Conservation (phyloP, 30 jellyfish, hydroid and myxozoan species). For the Aurelia sp. region DNA sequence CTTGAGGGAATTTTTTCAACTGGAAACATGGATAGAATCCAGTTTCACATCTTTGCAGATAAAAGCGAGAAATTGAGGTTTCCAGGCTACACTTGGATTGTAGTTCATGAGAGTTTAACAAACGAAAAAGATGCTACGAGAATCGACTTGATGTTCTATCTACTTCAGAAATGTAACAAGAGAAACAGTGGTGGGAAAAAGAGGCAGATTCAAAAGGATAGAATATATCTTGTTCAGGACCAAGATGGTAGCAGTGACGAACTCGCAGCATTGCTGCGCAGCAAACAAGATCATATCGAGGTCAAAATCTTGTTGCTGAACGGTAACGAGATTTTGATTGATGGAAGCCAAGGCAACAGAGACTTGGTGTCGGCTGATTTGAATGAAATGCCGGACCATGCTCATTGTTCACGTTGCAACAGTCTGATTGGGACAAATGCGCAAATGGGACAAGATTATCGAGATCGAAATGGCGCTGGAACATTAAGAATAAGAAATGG, state of each 20-base stretch:
- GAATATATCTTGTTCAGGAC: slow-evolving; percentile 28
- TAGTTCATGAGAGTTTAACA: slow-evolving; percentile 36
- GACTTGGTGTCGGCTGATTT: background rate
- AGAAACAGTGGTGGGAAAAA: background rate
- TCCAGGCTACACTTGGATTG: slow-evolving; percentile 16
- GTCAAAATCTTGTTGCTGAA: slow-evolving; percentile 10
- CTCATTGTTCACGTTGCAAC: background rate
- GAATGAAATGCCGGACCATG: background rate
- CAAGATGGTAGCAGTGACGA: slow-evolving; percentile 8
- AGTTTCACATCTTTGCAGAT: slow-evolving; percentile 15
- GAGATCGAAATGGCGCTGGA: background rate
- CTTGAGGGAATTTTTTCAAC: background rate
- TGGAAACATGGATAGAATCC: background rate
- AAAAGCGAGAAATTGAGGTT: background rate
- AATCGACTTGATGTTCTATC: slow-evolving; percentile 8
- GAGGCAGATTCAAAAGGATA: background rate
- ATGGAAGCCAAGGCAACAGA: background rate
- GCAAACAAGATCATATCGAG: background rate
- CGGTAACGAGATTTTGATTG: background rate
- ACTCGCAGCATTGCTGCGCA: slow-evolving; percentile 4
- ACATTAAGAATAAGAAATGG: background rate
- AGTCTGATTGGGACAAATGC: background rate
- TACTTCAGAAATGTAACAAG: slow-evolving; percentile 20
- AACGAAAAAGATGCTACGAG: slow-evolving; percentile 29
- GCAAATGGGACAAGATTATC: background rate